These are phyloP conservation scores for Apamea epomidion DNA, from an alignment of 2,888 invertebrate genomes.

Conservation along the genomic window DNA sequence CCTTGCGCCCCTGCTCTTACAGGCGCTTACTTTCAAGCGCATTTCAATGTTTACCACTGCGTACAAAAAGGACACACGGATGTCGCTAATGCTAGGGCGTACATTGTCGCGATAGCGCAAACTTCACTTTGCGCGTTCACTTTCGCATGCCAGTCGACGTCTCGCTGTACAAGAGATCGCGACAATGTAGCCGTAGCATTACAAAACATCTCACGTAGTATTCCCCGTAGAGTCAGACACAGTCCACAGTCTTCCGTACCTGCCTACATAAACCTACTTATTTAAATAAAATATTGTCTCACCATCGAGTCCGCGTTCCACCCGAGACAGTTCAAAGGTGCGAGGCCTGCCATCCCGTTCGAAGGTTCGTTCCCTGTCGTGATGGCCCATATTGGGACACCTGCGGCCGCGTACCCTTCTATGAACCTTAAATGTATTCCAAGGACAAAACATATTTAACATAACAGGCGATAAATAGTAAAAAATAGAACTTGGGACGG, in stretches of 20 bases:
- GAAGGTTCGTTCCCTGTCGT: slow-evolving; percentile 87
- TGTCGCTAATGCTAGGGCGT: no score
- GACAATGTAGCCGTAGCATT: no score
- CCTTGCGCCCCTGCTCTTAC: no score
- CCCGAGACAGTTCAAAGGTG: background rate
- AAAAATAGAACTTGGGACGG: background rate
- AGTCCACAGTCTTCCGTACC: background rate
- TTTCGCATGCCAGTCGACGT: no score
- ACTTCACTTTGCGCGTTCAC: no score
- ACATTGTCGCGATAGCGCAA: no score
- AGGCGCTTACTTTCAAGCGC: no score
- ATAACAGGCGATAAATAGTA: background rate
- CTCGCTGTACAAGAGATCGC: no score
- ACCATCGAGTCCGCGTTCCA: slow-evolving; percentile 12
- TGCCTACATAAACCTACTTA: background rate
- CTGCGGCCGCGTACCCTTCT: slow-evolving; percentile 92
- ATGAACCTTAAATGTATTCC: slow-evolving; percentile 91
- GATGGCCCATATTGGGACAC: slow-evolving; percentile 93
- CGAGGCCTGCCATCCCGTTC: background rate
- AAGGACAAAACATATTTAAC: background rate
- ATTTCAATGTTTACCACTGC: background rate
- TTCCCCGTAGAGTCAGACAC: background rate
- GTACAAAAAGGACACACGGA: background rate
- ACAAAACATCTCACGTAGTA: background rate
- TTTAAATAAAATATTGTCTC: background rate